These are phyloP conservation scores for Zoanthus sociatus DNA, from an alignment of 92 coral and sea anemone species.

Conservation along the genomic window DNA sequence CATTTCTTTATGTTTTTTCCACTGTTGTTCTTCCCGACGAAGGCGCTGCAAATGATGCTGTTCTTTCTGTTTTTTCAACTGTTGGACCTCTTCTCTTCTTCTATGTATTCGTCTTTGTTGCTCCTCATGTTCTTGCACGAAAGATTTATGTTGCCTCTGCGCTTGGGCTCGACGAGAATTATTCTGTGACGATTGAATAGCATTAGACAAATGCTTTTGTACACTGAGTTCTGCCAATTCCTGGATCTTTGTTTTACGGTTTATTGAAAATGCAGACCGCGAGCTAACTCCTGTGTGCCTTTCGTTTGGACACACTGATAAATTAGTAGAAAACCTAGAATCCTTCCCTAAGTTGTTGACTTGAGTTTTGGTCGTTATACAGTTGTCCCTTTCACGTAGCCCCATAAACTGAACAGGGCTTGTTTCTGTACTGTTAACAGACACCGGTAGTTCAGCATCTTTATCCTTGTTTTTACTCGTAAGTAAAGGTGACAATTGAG, in stretches of 20 bases:
- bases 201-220: conserved; percentile 30
- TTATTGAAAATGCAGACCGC: background rate
- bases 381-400: background rate
- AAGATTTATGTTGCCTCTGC: background rate
- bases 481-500: background rate
- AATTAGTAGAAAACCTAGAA: conserved; percentile 7
- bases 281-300: background rate
- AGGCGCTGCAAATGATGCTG: conserved; percentile 48
- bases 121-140: conserved; percentile 25
- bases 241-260: conserved; percentile 12
- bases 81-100: conserved; percentile 21
- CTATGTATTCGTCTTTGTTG: conserved; percentile 25
- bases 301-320: conserved; percentile 26
- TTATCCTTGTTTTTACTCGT: background rate
- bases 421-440: background rate
- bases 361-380: background rate
- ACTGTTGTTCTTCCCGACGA: conserved; percentile 41
- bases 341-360: conserved; percentile 2
- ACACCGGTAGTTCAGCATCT: background rate
- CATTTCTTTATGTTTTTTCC: conserved; percentile 37
- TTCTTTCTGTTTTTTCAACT: conserved; percentile 33
- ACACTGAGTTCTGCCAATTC: conserved; percentile 34
- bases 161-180: background rate
- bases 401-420: conserved; percentile 2
- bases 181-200: background rate